Conservation (phyloP, 2,888 invertebrate genomes). For the Melipona bicolor region DNA sequence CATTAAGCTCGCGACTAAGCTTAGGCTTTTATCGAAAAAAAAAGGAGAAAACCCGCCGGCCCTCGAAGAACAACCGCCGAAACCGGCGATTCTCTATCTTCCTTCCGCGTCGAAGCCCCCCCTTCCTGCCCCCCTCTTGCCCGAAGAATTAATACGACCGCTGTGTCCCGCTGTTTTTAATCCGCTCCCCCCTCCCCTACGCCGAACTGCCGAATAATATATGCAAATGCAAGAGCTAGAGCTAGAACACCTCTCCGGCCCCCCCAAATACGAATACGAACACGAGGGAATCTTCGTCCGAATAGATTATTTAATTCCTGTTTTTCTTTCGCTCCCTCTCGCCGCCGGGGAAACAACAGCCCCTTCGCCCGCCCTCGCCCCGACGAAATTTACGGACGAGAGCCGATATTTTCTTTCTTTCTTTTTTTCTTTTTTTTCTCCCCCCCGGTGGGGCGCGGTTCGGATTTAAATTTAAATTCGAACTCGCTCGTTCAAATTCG, state of each 20-base stretch:
- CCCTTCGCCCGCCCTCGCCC: not conserved
- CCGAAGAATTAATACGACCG: conserved; percentile 53
- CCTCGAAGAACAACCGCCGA: conserved; percentile 46
- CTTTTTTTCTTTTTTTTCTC: no score
- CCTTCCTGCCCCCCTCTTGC: not conserved
- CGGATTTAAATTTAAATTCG: no score
- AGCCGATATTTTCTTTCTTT: not conserved
- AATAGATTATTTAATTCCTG: conserved; percentile 29
- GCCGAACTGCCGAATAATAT: conserved; percentile 29
- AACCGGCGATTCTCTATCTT: conserved; percentile 23
- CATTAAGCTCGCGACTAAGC: conserved; percentile 70
- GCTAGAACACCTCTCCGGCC: conserved; percentile 15
- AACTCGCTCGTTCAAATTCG: no score
- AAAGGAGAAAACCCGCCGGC: not conserved
- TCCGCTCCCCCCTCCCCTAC: conserved; percentile 42
- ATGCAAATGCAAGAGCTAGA: conserved; percentile 51
- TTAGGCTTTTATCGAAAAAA: conserved; percentile 70
- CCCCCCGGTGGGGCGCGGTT: not conserved
- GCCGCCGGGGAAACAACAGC: not conserved
- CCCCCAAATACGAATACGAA: no score
- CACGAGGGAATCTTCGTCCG: conserved; percentile 11
- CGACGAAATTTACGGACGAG: not conserved
- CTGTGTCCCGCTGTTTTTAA: conserved; percentile 58
- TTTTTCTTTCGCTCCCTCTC: not conserved
- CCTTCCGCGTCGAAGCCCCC: conserved; percentile 42